Base-by-base conservation (phyloP, 2,888 invertebrate genomes). In the Nematopogon swammerdamellus region DNA sequence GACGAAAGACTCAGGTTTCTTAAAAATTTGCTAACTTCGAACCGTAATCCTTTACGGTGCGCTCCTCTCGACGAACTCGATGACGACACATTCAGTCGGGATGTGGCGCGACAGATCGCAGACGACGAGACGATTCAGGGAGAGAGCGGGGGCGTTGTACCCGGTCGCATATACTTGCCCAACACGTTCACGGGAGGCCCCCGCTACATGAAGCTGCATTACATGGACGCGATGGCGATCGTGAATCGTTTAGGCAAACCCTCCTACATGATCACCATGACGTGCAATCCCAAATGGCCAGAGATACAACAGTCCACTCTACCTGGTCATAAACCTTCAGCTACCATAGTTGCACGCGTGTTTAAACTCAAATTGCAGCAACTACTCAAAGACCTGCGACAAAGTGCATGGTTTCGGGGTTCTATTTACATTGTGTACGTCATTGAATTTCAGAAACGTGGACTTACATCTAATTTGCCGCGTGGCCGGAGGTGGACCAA, bases 401-500 rank as follows among this genome's bases (percentile, higher is more conserved):
- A 19, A 6, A 42, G 42, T 36, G 4, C 25, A 4, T 52, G 30
- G 50, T 52, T 52, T 30, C 48, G 52, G 16, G 44, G 44, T 19
- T 18, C 14, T 2, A 20, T 49, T 11, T 50, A 50, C 36, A 49
- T 52, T 11, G 42, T 51, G 47, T 25, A 49, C 14, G 51, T 49
- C 3, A 51, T 52, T n/a, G 52, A 52, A 19, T 52, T 50, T 19
- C 52, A 52, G 44, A 52, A 51, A 44, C 50, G 50, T 4, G 50
- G 50, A 6, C 20, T 50, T 29, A 25, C 48, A 50, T 30, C 8
- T 25, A 8, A 50, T 50, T 50, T 55, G 48, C 1, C 30, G 53
- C 47, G 36, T 19, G 3, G 30, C 52, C 18, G n/a, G 47, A 47
- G 54, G 55, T 49, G 51, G 54, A 47, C 53, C 55, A 17, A 47